These are phyloP conservation scores for Polypterus bichir DNA, from an alignment of 2,113 vertebrate genomes.

Conservation along the genomic window DNA sequence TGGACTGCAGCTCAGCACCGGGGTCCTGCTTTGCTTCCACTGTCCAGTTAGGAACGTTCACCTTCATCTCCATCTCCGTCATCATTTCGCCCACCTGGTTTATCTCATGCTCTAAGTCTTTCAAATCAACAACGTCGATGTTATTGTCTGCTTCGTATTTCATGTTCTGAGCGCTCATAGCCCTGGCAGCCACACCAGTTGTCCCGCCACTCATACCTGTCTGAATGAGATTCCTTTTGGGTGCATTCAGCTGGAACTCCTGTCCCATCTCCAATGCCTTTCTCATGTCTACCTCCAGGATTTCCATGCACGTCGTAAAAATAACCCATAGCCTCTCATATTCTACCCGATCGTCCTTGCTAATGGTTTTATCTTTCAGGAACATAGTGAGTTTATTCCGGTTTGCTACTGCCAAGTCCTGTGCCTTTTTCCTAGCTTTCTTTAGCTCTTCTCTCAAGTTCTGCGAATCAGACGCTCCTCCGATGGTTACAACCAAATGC, in stretches of 20 bases:
- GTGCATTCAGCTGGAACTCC: conserved; percentile 78
- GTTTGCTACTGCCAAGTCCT: conserved; percentile 74
- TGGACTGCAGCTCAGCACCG: conserved; percentile 79
- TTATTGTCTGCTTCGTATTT: conserved; percentile 70
- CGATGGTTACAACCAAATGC: conserved; percentile 80
- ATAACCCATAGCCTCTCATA: conserved; percentile 92
- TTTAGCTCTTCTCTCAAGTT: conserved; percentile 83
- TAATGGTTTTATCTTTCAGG: conserved; percentile 67
- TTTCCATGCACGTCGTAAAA: conserved; percentile 88
- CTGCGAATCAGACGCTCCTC: conserved; percentile 86
- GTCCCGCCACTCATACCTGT: conserved; percentile 82
- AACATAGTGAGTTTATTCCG: conserved; percentile 68
- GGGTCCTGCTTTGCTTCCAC: conserved; percentile 84
- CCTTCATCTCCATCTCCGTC: conserved; percentile 96
- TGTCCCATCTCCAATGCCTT: conserved; percentile 77
- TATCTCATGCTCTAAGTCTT: conserved; percentile 76
- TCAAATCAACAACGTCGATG: conserved; percentile 75
- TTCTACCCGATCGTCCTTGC: conserved; percentile 73
- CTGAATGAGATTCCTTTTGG: conserved; percentile 78
- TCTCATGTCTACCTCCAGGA: conserved; percentile 89
- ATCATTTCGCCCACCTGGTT: conserved; percentile 82
- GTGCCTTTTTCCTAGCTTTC: conserved; percentile 81
- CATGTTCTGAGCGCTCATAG: conserved; percentile 83
- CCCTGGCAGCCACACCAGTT: conserved; percentile 67
- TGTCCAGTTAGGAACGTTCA: conserved; percentile 92